Percentiles rank a stretch among this genome's conserved stretches.
Evolutionary conservation across 1,140 invertebrate genomes (phyloP).

Genomic region (Aplysia californica): DNA sequence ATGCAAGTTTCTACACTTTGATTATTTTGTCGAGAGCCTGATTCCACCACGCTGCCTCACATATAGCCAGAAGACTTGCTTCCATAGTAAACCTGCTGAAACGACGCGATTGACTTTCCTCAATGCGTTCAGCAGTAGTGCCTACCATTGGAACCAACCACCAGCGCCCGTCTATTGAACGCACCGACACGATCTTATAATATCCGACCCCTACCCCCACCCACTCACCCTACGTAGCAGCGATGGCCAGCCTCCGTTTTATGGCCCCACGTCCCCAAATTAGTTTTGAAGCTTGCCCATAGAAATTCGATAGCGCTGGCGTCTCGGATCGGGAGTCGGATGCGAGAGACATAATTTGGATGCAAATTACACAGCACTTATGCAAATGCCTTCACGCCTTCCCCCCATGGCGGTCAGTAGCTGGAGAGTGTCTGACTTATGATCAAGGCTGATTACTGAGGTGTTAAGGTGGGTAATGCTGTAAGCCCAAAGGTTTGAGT

Average conservation of each 20-base stretch:
- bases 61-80: no score
- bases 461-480: neutral
- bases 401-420: neutral
- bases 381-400: neutral
- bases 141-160: neutral
- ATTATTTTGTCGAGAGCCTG: no score
- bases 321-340: neutral
- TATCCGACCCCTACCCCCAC: neutral
- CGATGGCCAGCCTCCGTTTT: neutral
- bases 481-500: neutral
- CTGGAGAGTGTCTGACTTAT: neutral
- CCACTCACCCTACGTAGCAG: neutral
- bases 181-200: neutral
- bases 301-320: neutral
- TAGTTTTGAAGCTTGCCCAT: neutral
- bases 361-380: constrained; percentile 9
- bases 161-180: neutral
- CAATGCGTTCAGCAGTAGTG: neutral
- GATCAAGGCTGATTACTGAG: neutral
- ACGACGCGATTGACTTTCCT: neutral
- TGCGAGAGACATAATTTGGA: neutral
- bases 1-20: no score
- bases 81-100: neutral
- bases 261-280: neutral
- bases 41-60: no score